These are phyloP conservation scores for Melanotus villosus DNA, from an alignment of 2,888 invertebrate species.

Conservation along the genomic window DNA sequence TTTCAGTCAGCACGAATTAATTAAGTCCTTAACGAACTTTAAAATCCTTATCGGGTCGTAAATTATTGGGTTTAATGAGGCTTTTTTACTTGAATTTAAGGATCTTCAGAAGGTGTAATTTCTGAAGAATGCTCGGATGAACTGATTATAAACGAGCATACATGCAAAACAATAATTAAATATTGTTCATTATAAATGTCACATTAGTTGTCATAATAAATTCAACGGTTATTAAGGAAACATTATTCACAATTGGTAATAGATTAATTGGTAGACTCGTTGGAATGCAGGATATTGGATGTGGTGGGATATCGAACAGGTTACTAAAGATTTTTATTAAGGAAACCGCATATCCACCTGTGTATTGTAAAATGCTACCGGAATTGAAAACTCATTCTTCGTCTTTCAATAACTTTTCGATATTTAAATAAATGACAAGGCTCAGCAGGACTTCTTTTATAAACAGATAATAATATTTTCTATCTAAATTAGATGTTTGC, in stretches of 20 bases:
- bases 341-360: constrained; percentile 28
- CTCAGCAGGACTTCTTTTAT: constrained; percentile 27
- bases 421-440: constrained; percentile 29
- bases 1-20: no score
- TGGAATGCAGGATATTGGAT: constrained; percentile 16
- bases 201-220: constrained; percentile 23
- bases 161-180: constrained; percentile 26
- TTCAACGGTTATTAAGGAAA: constrained; percentile 23
- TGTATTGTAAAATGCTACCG: constrained; percentile 41
- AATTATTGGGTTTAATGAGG: no score
- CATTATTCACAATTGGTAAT: constrained; percentile 30
- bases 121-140: background rate
- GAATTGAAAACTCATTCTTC: constrained; percentile 37
- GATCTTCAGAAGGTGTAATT: background rate
- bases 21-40: no score
- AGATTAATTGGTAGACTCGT: constrained; percentile 33
- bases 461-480: no score
- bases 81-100: no score
- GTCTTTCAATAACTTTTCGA: constrained; percentile 14
- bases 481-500: no score
- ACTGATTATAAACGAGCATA: background rate
- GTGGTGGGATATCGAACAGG: constrained; percentile 32
- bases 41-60: no score
- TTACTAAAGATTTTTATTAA: constrained; percentile 10
- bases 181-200: constrained; percentile 13